Conservation (phyloP, 2,797 vertebrate species). For the Heteromormyrus szaboi region DNA sequence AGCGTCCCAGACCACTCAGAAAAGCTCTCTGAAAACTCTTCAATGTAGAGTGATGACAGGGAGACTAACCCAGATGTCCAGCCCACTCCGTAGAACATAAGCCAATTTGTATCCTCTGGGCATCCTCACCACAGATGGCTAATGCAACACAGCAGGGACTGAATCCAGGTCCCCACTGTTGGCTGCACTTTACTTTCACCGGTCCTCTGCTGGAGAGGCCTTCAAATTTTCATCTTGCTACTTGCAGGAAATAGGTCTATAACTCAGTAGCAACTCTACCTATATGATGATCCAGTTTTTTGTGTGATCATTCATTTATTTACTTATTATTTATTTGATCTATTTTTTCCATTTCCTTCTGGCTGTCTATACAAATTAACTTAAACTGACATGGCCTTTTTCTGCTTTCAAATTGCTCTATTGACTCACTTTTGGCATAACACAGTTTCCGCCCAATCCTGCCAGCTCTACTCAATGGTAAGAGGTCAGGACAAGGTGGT, state of each 20-base stretch:
- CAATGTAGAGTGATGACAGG: neutral
- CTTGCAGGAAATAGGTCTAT: neutral
- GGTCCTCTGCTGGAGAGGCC: neutral
- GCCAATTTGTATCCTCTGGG: neutral
- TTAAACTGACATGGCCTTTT: constrained; percentile 21
- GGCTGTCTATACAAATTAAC: constrained; percentile 34
- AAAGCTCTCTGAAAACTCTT: neutral
- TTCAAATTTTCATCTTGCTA: neutral
- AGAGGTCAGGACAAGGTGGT: neutral
- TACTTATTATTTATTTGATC: neutral
- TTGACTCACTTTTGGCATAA: constrained; percentile 10
- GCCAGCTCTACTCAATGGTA: neutral
- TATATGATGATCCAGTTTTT: neutral
- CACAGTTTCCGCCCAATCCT: neutral
- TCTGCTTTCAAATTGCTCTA: constrained; percentile 14
- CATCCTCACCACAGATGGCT: neutral
- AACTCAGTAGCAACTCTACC: neutral
- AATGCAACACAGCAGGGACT: neutral
- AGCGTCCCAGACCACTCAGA: neutral
- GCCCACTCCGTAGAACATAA: neutral
- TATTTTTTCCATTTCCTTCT: constrained; percentile 7
- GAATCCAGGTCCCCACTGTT: neutral
- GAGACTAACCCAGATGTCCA: neutral
- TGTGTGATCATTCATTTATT: neutral
- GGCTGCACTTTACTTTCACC: neutral